Conservation (phyloP, 1,140 invertebrate species). For the Eumeta japonica region DNA sequence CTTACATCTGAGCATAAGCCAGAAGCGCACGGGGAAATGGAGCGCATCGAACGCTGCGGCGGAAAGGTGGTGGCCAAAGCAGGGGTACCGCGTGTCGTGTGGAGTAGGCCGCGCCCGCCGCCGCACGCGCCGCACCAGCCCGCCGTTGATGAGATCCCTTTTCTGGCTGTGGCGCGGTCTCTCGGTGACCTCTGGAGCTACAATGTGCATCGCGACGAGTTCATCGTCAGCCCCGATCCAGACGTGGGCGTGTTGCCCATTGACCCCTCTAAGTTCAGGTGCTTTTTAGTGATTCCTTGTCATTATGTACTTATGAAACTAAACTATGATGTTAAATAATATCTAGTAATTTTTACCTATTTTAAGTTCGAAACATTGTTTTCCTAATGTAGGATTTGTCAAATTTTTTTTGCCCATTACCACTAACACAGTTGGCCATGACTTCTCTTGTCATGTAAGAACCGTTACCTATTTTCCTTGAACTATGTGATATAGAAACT, state of each 20-base stretch:
- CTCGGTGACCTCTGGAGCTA: slow-evolving; percentile 97
- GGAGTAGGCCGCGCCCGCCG: slow-evolving; percentile 85
- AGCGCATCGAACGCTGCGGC: slow-evolving; percentile 82
- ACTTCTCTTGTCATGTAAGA: too few relatives aligned
- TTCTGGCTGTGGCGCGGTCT: slow-evolving; percentile 91
- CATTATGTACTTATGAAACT: neutral
- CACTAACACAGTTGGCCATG: too few relatives aligned
- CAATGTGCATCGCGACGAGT: slow-evolving; percentile 83
- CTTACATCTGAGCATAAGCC: slow-evolving; percentile 94
- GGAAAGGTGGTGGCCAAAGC: slow-evolving; percentile 88
- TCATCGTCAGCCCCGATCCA: slow-evolving; percentile 96
- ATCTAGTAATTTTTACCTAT: slow-evolving; percentile 1
- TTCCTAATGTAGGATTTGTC: too few relatives aligned
- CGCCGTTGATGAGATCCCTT: slow-evolving; percentile 92
- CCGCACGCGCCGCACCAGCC: slow-evolving; percentile 81
- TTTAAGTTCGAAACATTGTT: too few relatives aligned
- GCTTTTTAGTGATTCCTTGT: slow-evolving; percentile 9
- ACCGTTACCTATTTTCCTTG: too few relatives aligned
- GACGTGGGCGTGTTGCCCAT: slow-evolving; percentile 87
- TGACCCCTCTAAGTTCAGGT: slow-evolving; percentile 71
- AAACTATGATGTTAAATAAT: neutral
- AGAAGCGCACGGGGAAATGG: slow-evolving; percentile 82
- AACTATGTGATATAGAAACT: too few relatives aligned
- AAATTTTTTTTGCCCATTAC: too few relatives aligned
- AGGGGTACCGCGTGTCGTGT: slow-evolving; percentile 93